Percentiles rank a stretch among this genome's conserved stretches.
Conservation (phyloP, 2,113 vertebrate genomes). For the Grantiella picta region DNA sequence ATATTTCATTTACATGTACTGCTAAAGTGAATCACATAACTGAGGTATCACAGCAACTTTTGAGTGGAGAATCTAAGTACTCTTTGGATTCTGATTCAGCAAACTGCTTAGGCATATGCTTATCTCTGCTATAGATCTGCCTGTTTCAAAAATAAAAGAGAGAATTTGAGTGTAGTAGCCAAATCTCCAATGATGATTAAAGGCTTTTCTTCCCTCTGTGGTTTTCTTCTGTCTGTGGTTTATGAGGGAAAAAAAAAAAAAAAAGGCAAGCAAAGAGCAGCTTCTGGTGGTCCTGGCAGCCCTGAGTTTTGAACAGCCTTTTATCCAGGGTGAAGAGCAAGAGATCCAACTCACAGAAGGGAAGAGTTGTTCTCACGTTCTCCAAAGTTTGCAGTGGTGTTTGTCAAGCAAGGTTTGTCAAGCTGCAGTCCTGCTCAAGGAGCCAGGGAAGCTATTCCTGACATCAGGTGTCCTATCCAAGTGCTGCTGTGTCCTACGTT, state of each 20-base stretch:
- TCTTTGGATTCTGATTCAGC: constrained; percentile 30
- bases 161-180: not conserved
- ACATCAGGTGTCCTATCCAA: not conserved
- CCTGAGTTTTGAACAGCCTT: not conserved
- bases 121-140: constrained; percentile 39
- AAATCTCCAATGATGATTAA: constrained; percentile 23
- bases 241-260: not conserved
- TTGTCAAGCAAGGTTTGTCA: not conserved
- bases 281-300: not conserved
- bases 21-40: not conserved
- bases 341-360: not conserved
- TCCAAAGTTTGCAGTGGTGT: not conserved
- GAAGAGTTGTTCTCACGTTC: not conserved
- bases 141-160: not conserved
- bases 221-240: constrained; percentile 19
- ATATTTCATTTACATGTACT: not conserved
- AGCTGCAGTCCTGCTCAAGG: not conserved
- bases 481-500: not conserved
- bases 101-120: not conserved
- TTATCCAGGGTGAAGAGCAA: not conserved
- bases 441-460: not conserved
- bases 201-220: constrained; percentile 6
- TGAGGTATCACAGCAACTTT: constrained; percentile 19
- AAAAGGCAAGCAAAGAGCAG: not conserved
- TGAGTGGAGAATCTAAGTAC: not conserved